These are phyloP conservation scores for Scaptomyza graminum DNA, from an alignment of 1,140 invertebrate species.

Conservation along the genomic window DNA sequence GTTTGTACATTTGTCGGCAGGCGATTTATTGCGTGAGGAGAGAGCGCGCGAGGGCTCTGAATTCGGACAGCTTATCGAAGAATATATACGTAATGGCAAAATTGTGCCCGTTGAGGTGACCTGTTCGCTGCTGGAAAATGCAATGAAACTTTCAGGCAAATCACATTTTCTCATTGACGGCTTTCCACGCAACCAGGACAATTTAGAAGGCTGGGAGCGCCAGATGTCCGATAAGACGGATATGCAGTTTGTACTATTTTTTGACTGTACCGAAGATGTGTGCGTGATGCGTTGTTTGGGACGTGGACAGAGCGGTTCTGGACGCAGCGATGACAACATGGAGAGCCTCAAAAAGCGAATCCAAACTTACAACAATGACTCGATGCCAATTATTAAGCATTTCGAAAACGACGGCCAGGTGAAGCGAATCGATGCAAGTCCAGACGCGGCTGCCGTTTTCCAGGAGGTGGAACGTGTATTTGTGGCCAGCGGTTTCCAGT, in stretches of 20 bases:
- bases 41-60: slow-evolving; percentile 92
- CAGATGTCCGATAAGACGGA: slow-evolving; percentile 93
- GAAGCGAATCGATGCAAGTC: slow-evolving; percentile 90
- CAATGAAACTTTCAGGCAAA: slow-evolving; percentile 89
- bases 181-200: slow-evolving; percentile 98
- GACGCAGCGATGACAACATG: slow-evolving; percentile 96
- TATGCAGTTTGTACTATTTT: slow-evolving; percentile 95
- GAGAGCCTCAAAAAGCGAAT: slow-evolving; percentile 96
- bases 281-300: slow-evolving; percentile 93
- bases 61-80: slow-evolving; percentile 96
- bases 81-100: slow-evolving; percentile 95
- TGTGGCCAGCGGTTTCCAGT: slow-evolving; percentile 59
- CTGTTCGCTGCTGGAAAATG: slow-evolving; percentile 94
- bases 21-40: slow-evolving; percentile 97
- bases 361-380: slow-evolving; percentile 94
- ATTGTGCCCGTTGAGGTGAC: slow-evolving; percentile 99
- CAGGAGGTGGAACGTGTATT: slow-evolving; percentile 79
- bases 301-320: slow-evolving; percentile 94
- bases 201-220: slow-evolving; percentile 97
- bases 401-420: slow-evolving; percentile 91
- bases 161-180: slow-evolving; percentile 98
- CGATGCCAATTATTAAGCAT: slow-evolving; percentile 96
- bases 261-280: slow-evolving; percentile 94
- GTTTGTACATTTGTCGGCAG: slow-evolving; percentile 98
- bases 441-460: slow-evolving; percentile 89